Percentiles rank a stretch among this genome's conserved stretches.
These are phyloP conservation scores for Papilio polytes DNA, from an alignment of 1,140 invertebrate genomes.

Conservation along the genomic window DNA sequence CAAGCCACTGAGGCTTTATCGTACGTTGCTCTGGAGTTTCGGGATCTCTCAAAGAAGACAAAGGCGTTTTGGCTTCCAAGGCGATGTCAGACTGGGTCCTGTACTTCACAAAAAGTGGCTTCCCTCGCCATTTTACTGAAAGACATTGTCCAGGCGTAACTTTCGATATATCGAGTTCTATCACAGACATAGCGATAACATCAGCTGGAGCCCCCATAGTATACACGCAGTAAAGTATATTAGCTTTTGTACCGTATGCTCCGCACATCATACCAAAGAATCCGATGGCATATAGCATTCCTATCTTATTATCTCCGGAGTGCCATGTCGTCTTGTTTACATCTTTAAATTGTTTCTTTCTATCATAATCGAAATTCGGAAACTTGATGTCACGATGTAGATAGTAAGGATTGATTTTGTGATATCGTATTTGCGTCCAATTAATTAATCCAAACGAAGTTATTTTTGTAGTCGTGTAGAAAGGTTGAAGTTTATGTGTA, in stretches of 20 bases:
- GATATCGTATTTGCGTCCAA: slow-evolving; percentile 67
- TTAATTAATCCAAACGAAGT: slow-evolving; percentile 40
- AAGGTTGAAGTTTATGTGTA: slow-evolving; percentile 23
- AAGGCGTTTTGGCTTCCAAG: slow-evolving; percentile 85
- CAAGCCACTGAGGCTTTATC: slow-evolving; percentile 89
- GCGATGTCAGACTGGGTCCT: slow-evolving; percentile 89
- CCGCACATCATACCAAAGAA: slow-evolving; percentile 62
- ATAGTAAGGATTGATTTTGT: slow-evolving; percentile 53
- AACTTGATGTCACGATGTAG: slow-evolving; percentile 68
- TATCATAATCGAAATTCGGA: slow-evolving; percentile 69
- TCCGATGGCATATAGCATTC: slow-evolving; percentile 59
- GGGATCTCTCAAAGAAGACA: slow-evolving; percentile 90
- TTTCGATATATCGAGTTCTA: slow-evolving; percentile 68
- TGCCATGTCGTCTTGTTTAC: slow-evolving; percentile 62
- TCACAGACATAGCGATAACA: slow-evolving; percentile 65
- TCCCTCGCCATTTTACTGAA: slow-evolving; percentile 93
- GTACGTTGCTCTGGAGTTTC: slow-evolving; percentile 88
- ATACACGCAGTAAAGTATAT: slow-evolving; percentile 56
- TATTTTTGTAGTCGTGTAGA: slow-evolving; percentile 42
- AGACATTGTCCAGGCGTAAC: slow-evolving; percentile 78
- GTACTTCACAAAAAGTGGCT: slow-evolving; percentile 92
- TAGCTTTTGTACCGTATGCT: slow-evolving; percentile 59
- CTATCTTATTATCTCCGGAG: slow-evolving; percentile 63
- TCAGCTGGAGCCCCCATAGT: slow-evolving; percentile 69
- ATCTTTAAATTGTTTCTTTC: slow-evolving; percentile 66